Evolutionary conservation across 2,888 invertebrate species (phyloP), one percentile per base, ranked within the genome.

Genomic region (Yponomeuta cagnagella): DNA sequence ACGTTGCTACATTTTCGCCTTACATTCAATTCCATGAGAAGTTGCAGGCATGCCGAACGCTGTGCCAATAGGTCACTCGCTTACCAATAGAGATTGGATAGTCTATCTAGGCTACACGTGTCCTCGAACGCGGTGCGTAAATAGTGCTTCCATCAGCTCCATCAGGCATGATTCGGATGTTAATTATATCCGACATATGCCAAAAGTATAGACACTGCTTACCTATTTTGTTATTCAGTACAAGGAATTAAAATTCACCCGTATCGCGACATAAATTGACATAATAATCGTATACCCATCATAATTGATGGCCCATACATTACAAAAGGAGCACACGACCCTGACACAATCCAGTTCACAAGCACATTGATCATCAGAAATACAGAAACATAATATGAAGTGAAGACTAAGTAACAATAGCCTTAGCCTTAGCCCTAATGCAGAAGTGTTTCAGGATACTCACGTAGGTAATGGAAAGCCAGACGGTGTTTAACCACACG

Each of bases 11-110:
- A 89, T 86, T 89, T 88, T 87, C 84, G 87, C 87, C 86, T 88
- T 89, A 88, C 88, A 87, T 89, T 88, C 83, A 87, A 85, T 86
- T 89, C 88, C 85, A 88, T 90, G 90, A 86, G 89, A 89, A 87
- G 80, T 84, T 85, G 82, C 84, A 85, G 79, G 80, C 87, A 84
- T 85, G 82, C 82, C 87, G 82, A 85, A 82, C 69, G 69, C 10
- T 85, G 82, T 85, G 84, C 82, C 85, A 86, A 80, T 88, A 83
- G 89, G 89, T 88, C 88, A 85, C 79, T 80, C 74, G 80, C 80
- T 81, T 81, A 78, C 78, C 52, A 68, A 52, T 68, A 68, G 68
- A 68, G 68, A 48, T 68, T 30, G 48, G 68, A 68, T 68, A 68
- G 48, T 23, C 15, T 65, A 68, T 68, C 31, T 68, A 58, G 68